Percentiles rank a stretch among this genome's conserved stretches.
Evolutionary conservation across 2,797 vertebrate genomes (phyloP).

Genomic region (Adelosebastes latens): DNA sequence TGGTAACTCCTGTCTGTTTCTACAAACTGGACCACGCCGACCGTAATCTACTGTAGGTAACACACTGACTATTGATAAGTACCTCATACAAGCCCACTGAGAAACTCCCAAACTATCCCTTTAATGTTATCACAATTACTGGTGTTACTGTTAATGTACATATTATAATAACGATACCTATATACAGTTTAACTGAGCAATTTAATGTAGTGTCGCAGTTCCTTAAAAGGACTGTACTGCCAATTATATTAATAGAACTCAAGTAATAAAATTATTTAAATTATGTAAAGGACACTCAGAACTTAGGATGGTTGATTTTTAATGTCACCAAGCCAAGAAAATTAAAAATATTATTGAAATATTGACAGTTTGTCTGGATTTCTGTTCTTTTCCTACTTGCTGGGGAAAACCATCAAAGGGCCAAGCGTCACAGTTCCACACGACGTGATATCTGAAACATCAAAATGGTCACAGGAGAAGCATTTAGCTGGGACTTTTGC

Average conservation of each 20-base stretch:
- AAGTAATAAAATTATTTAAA: neutral
- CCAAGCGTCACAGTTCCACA: slow-evolving; percentile 40
- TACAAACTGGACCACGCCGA: too few species aligned
- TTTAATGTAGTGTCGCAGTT: neutral
- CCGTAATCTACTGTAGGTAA: too few species aligned
- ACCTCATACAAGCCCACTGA: too few species aligned
- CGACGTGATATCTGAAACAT: slow-evolving; percentile 25
- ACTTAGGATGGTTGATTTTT: neutral
- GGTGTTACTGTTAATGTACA: too few species aligned
- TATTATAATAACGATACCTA: neutral
- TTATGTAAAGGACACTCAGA: neutral
- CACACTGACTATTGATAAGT: too few species aligned
- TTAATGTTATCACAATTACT: too few species aligned
- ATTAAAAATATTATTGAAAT: neutral
- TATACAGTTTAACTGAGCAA: neutral
- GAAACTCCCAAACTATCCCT: too few species aligned
- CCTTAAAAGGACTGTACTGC: too few species aligned
- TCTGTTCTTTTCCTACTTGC: slow-evolving; percentile 2
- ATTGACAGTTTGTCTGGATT: neutral
- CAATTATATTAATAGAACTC: neutral
- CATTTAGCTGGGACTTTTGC: neutral
- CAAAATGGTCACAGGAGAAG: neutral
- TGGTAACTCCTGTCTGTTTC: too few species aligned
- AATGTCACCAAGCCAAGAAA: neutral
- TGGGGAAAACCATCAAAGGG: slow-evolving; percentile 30